These are phyloP conservation scores for Leptocoma aspasia DNA, from an alignment of 2,113 vertebrate species.

Conservation along the genomic window DNA sequence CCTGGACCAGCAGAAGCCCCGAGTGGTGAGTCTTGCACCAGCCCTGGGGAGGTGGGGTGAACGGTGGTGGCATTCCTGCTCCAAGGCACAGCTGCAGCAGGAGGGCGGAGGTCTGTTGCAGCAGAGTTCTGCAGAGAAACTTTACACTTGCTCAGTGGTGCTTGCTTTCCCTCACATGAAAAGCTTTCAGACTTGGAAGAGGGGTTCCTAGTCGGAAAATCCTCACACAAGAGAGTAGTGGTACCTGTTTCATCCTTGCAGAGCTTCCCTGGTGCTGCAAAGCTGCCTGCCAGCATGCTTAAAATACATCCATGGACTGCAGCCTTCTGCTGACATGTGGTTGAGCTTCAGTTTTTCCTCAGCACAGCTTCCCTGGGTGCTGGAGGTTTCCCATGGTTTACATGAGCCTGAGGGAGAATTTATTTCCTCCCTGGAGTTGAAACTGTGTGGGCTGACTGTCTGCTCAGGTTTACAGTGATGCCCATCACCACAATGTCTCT, in stretches of 20 bases:
- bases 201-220: neutral
- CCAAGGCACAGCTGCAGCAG: fast-evolving
- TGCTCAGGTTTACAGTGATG: neutral
- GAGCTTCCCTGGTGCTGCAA: neutral
- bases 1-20: constrained; percentile 82
- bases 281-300: neutral
- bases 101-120: neutral
- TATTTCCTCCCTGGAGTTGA: neutral
- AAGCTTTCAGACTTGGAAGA: neutral
- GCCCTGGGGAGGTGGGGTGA: neutral
- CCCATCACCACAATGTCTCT: neutral
- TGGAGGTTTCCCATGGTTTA: constrained; percentile 24
- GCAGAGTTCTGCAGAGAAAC: neutral
- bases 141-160: neutral
- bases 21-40: constrained; percentile 83
- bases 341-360: neutral
- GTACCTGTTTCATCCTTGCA: neutral
- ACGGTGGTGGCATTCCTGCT: neutral
- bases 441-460: neutral
- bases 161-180: neutral
- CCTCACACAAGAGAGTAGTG: fast-evolving
- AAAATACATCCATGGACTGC: neutral
- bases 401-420: neutral
- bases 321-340: neutral
- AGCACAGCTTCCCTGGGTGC: neutral